Evolutionary conservation across 2,797 vertebrate genomes (phyloP).

Genomic region (Oreochromis mossambicus): DNA sequence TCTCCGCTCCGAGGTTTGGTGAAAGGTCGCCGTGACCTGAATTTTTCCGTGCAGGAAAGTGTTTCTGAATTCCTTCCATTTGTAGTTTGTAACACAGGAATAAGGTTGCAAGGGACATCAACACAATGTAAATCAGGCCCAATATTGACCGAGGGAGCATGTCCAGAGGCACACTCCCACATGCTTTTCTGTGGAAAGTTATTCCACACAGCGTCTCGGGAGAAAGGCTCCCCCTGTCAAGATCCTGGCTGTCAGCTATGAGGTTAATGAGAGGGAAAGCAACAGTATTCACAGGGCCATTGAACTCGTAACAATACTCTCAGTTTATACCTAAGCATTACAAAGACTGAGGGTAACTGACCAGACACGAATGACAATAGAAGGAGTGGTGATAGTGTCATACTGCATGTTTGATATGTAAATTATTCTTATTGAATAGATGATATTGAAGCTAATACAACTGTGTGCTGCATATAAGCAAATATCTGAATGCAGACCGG

Average conservation of each 20-base stretch:
- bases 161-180: constrained; percentile 7
- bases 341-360: not conserved
- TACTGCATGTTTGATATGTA: not conserved
- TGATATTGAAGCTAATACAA: not conserved
- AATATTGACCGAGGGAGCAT: constrained; percentile 1
- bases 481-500: not conserved
- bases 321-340: constrained; percentile 24
- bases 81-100: constrained; percentile 7
- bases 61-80: constrained; percentile 8
- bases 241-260: constrained; percentile 27
- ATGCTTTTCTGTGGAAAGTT: constrained; percentile 27
- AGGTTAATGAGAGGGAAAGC: constrained; percentile 66
- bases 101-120: not conserved
- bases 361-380: not conserved
- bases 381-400: not conserved
- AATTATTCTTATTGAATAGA: not conserved
- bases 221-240: constrained; percentile 3
- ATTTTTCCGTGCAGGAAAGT: constrained; percentile 43
- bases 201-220: constrained; percentile 34
- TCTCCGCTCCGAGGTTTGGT: not conserved
- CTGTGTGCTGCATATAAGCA: not conserved
- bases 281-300: constrained; percentile 33
- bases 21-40: not conserved
- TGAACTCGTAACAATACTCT: constrained; percentile 41
- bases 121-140: constrained; percentile 27